Evolutionary conservation across 1,140 invertebrate species (phyloP), one percentile per base, ranked within the genome.

Genomic region (Neodiprion lecontei): DNA sequence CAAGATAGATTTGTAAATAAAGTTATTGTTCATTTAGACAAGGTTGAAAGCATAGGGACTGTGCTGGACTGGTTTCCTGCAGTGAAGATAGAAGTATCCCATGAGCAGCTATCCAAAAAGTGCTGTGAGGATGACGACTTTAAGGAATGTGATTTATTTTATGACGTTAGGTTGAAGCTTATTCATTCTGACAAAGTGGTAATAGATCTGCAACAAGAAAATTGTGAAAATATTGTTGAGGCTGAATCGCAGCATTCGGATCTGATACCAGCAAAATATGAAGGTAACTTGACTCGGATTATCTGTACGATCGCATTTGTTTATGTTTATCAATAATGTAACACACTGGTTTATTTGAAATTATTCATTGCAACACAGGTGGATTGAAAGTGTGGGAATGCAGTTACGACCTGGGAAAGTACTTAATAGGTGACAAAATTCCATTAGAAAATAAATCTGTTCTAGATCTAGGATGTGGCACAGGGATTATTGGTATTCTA

Each of bases 361-460:
- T 28, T 68, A 69, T 40, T 40, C 28, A 40, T 40, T 40, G 28
- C 28, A 40, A 75, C 86, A 69, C 80, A 96, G 95, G 96, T 79
- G 96, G 96, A 14, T 88, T 96, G 28, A 97, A 96, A 90, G 91
- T 96, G 74, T 97, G 96, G 96, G 96, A 97, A 87, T 96, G 95
- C 79, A 96, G 94, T 17, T 90, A 92, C 83, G 95, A 97, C 83
- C 84, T 97, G 68, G 81, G 92, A 48, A 84, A 91, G 72, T 95
- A 93, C 84, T 80, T 95, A 40, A 76, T 88, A 9, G 81, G 89
- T 72, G 84, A 91, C 74, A 74, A 86, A 70, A 80, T 87, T 65
- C 72, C 85, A 28, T 87, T 92, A 48, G 78, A 89, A 76, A 79
- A 89, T 67, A 91, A 90, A 80, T 87, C 84, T 69, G 90, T 96